Percentiles rank a stretch among this genome's conserved stretches.
Evolutionary conservation across 2,113 vertebrate species (phyloP).

Genomic region (Perca fluviatilis): DNA sequence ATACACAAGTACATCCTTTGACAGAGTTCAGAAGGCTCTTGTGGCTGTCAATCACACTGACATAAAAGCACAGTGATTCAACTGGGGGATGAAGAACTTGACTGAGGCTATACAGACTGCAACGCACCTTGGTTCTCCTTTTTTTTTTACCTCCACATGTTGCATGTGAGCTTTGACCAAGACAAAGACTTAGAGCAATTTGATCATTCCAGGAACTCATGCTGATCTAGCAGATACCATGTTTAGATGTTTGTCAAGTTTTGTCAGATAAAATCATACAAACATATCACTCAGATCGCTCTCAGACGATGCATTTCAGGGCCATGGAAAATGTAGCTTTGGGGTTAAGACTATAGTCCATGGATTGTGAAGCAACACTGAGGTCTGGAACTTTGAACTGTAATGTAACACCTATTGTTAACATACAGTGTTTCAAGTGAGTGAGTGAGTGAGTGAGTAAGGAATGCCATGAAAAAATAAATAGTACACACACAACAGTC

Average conservation of each 20-base stretch:
- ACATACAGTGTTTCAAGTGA: not conserved
- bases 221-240: slow-evolving; percentile 1
- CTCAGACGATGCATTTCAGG: not conserved
- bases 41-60: slow-evolving; percentile 73
- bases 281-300: not conserved
- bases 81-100: slow-evolving; percentile 55
- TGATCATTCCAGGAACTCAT: slow-evolving; percentile 32
- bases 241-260: slow-evolving; percentile 9
- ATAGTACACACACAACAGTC: not conserved
- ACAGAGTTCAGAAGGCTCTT: slow-evolving; percentile 64
- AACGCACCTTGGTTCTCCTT: slow-evolving; percentile 1
- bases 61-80: slow-evolving; percentile 61
- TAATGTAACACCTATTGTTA: not conserved
- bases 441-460: too few relatives aligned
- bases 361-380: not conserved
- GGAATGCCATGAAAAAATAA: not conserved
- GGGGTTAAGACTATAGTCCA: not conserved
- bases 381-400: too few relatives aligned
- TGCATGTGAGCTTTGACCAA: slow-evolving; percentile 37
- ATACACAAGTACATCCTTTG: slow-evolving; percentile 57
- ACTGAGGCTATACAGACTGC: slow-evolving; percentile 45
- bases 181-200: slow-evolving; percentile 14
- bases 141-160: slow-evolving; percentile 27
- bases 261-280: slow-evolving; percentile 13
- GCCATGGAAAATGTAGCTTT: not conserved